A percentile compares a stretch with the other conserved stretches of the same genome.
phyloP scores from a whole-genome alignment of 2,113 vertebrate genomes.

The Loxodonta africana region DNA sequence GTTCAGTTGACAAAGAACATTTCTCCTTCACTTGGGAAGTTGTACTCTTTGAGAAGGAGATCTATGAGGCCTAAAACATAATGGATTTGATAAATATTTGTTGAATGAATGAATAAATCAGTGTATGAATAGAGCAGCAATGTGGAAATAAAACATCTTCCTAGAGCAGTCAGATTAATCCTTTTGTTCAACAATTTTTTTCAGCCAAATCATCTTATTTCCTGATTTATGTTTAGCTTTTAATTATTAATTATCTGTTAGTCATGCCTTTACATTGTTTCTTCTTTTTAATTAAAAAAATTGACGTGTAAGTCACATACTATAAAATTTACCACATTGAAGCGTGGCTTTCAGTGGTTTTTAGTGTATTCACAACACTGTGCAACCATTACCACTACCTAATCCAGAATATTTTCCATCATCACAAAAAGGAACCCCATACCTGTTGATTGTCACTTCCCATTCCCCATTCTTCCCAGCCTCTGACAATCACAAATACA shows the following conservation, averaged over 20 bases:
- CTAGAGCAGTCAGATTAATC: background rate
- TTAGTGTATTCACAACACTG: too few species aligned
- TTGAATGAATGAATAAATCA: background rate
- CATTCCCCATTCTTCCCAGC: too few species aligned
- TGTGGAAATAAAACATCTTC: background rate
- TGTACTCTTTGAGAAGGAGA: background rate
- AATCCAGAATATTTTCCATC: too few species aligned
- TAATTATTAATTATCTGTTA: background rate
- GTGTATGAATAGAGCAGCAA: background rate
- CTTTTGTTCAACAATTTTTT: background rate
- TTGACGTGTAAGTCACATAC: too few species aligned
- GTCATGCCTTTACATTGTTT: background rate
- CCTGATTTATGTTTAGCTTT: slow-evolving; percentile 2
- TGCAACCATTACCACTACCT: too few species aligned
- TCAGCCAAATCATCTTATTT: background rate
- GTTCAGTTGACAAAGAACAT: background rate
- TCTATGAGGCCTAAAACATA: background rate
- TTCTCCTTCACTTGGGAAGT: background rate
- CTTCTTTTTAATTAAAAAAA: background rate
- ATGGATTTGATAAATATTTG: background rate
- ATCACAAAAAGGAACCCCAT: too few species aligned
- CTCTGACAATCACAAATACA: too few species aligned
- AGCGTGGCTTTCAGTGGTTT: too few species aligned
- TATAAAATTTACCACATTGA: too few species aligned
- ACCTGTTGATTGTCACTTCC: too few species aligned